Evolutionary conservation across 2,888 invertebrate genomes (phyloP).

Genomic region (Eilema sororculum): DNA sequence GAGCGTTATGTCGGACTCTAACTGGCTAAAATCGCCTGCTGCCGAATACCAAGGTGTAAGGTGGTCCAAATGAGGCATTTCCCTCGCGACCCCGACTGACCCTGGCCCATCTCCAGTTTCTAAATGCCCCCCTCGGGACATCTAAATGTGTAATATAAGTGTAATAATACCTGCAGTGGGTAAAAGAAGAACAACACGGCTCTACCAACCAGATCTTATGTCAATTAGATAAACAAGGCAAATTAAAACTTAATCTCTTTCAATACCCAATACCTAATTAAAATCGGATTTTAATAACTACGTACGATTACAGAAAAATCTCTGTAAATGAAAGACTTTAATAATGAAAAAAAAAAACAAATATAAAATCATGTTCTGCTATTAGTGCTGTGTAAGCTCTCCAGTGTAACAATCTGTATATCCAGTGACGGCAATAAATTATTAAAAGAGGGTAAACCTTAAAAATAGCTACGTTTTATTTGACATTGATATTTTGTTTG

Average conservation of each 20-base stretch:
- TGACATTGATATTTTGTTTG: constrained; percentile 9
- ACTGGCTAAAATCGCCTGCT: no score
- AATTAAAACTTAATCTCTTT: constrained; percentile 27
- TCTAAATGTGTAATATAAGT: no score
- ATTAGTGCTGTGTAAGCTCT: constrained; percentile 37
- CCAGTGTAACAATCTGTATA: constrained; percentile 39
- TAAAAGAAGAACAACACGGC: neutral
- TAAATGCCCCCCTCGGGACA: no score
- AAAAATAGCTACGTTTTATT: constrained; percentile 17
- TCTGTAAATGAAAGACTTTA: constrained; percentile 42
- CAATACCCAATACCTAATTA: constrained; percentile 48
- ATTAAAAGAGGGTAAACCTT: constrained; percentile 18
- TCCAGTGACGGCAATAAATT: constrained; percentile 13
- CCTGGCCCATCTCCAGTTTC: no score
- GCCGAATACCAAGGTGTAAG: no score
- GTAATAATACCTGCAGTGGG: neutral
- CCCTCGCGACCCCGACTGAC: no score
- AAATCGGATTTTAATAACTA: constrained; percentile 46
- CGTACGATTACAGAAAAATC: constrained; percentile 34
- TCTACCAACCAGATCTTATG: neutral
- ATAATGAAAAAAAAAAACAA: no score
- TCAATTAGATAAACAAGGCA: constrained; percentile 34
- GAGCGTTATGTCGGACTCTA: no score
- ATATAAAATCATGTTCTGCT: constrained; percentile 36
- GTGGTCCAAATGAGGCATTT: no score